Evolutionary conservation across 2,888 invertebrate species (phyloP).

Genomic region (Sphaerophoria taeniata): DNA sequence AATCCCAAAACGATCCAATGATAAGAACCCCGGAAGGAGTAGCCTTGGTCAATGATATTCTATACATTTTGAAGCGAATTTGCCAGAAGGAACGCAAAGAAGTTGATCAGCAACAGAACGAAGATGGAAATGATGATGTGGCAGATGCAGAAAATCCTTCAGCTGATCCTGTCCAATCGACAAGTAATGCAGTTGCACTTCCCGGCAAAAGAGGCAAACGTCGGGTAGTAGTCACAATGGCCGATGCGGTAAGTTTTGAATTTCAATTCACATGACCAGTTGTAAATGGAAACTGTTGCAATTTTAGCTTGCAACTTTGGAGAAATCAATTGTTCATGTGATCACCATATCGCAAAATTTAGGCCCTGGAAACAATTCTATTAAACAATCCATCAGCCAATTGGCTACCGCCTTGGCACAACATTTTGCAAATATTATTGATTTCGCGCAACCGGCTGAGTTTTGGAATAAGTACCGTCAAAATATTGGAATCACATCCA

Average conservation of each 20-base stretch:
- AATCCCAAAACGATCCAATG: slow-evolving; percentile 77
- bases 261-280: slow-evolving; percentile 25
- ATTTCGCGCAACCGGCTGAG: slow-evolving; percentile 80
- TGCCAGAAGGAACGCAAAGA: slow-evolving; percentile 78
- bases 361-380: slow-evolving; percentile 55
- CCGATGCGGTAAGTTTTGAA: slow-evolving; percentile 78
- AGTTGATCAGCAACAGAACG: slow-evolving; percentile 69
- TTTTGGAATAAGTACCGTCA: slow-evolving; percentile 80
- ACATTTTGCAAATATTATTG: slow-evolving; percentile 79
- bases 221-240: slow-evolving; percentile 76
- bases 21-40: slow-evolving; percentile 77
- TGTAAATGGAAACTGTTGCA: too few species aligned
- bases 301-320: slow-evolving; percentile 77
- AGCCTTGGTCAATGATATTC: slow-evolving; percentile 78
- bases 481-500: slow-evolving; percentile 48
- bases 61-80: slow-evolving; percentile 80
- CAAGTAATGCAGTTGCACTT: slow-evolving; percentile 11
- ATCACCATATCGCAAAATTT: slow-evolving; percentile 78
- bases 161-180: slow-evolving; percentile 11
- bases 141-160: slow-evolving; percentile 28
- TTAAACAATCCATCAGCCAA: slow-evolving; percentile 77
- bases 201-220: slow-evolving; percentile 72
- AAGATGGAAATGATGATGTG: slow-evolving; percentile 45
- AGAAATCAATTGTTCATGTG: slow-evolving; percentile 80
- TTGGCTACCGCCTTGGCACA: slow-evolving; percentile 78